Evolutionary conservation across 2,888 invertebrate genomes (phyloP), one percentile per base, ranked within the genome.

Genomic region (Dorcus hopei): DNA sequence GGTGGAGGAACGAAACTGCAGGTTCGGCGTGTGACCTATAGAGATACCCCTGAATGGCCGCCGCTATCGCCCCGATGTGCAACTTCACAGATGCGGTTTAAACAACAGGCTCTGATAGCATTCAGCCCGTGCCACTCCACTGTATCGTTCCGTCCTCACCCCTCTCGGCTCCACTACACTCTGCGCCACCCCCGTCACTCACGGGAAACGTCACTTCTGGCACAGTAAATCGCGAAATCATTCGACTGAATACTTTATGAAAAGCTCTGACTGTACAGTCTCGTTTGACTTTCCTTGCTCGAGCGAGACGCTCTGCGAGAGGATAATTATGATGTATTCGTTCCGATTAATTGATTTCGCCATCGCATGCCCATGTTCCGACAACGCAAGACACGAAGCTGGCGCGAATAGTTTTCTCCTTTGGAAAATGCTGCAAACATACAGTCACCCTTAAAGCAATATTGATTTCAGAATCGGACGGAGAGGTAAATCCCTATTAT

Each of bases 381-480:
- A 33, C 26, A 6, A 33, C 7, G 26, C 26, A 6, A 33, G 26
- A 33, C 26, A 19, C 19, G 3, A 19, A 19, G 19, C 19, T 19
- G 19, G 19, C 19, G 26, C 26, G 26, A 33, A 33, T 7, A 33
- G 26, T 33, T 7, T 33, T 33, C 26, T 33, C 26, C 26, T 33
- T 33, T 7, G 26, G 26, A 33, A 33, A 33, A 33, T 33, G 26
- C 26, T 33, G 26, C 26, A 72, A 70, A 69, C 70, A 72, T 68
- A 73, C 69, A 67, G 68, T 68, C 70, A 68, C 68, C 70, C 70
- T 70, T 65, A 68, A 69, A 71, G 70, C 72, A 69, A 70, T 75
- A 77, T 77, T 74, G 75, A 74, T 77, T 76, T 74, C 70, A 70
- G 72, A 76, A 75, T 72, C 71, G 73, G 74, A 72, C 69, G 73